Evolutionary conservation across 2,797 vertebrate genomes (phyloP).

Genomic region (Denticeps clupeoides): DNA sequence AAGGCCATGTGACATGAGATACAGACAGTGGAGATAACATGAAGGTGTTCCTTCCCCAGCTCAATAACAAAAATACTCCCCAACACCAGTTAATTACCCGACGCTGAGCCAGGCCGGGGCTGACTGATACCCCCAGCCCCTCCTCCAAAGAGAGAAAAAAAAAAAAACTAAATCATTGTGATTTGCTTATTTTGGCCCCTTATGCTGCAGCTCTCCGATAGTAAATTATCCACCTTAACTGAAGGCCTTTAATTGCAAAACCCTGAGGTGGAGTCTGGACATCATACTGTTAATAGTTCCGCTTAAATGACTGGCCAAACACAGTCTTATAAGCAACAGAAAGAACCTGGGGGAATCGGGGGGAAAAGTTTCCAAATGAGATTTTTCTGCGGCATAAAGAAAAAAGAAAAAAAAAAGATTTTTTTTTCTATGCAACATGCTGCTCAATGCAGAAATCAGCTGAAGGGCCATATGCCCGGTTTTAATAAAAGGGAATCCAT

Average conservation of each 20-base stretch:
- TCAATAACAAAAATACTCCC: not conserved
- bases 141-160: too few species aligned
- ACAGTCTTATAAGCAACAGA: not conserved
- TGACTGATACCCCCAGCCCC: too few species aligned
- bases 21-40: not conserved
- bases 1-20: constrained; percentile 1
- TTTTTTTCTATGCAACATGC: constrained; percentile 33
- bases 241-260: too few species aligned
- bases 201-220: too few species aligned
- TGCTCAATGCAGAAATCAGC: constrained; percentile 59
- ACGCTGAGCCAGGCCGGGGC: too few species aligned
- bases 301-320: not conserved
- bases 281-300: not conserved
- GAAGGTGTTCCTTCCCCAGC: not conserved
- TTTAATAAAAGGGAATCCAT: constrained; percentile 90
- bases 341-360: not conserved
- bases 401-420: constrained; percentile 12
- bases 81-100: not conserved
- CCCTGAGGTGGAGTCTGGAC: not conserved
- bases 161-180: too few species aligned
- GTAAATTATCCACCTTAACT: too few species aligned
- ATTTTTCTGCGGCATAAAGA: constrained; percentile 10
- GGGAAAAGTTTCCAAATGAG: not conserved
- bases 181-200: too few species aligned
- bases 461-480: constrained; percentile 72